Conservation (phyloP, 2,797 vertebrate species). For the Poeciliopsis gracilis region DNA sequence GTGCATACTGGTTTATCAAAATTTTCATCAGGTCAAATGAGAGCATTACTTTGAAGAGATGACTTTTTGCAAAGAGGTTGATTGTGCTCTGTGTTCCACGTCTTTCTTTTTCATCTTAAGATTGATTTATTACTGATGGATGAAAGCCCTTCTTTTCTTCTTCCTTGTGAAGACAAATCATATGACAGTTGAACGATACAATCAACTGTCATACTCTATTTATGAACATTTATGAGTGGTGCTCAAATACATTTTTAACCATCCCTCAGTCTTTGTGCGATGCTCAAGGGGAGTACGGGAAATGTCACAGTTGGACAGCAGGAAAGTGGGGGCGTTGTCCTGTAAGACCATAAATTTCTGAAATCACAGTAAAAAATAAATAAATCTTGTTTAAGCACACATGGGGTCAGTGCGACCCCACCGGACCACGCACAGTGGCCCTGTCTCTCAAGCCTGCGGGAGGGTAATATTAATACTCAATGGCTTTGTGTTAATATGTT, state of each 20-base stretch:
- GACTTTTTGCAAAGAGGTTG: conserved; percentile 53
- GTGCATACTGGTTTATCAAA: conserved; percentile 34
- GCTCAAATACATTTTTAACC: conserved; percentile 14
- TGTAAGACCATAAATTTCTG: no score
- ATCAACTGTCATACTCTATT: conserved; percentile 40
- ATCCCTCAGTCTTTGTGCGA: no score
- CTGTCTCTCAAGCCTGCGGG: no score
- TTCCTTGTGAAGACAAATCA: conserved; percentile 49
- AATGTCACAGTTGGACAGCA: no score
- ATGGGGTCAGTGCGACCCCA: no score
- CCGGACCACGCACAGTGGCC: no score
- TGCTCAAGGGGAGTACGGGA: no score
- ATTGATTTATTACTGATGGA: conserved; percentile 76
- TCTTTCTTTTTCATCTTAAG: conserved; percentile 46
- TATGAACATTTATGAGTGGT: conserved; percentile 22
- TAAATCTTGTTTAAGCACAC: no score
- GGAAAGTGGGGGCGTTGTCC: no score
- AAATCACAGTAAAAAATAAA: no score
- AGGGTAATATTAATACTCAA: conserved; percentile 2
- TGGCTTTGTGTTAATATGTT: neutral
- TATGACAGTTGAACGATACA: conserved; percentile 30
- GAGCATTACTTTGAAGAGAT: conserved; percentile 42
- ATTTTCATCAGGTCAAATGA: conserved; percentile 40
- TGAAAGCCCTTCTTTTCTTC: conserved; percentile 62
- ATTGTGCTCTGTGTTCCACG: conserved; percentile 45